A percentile compares a stretch with the other conserved stretches of the same genome.
These are phyloP conservation scores for Aplochiton taeniatus DNA, from an alignment of 2,797 vertebrate species.

Conservation along the genomic window DNA sequence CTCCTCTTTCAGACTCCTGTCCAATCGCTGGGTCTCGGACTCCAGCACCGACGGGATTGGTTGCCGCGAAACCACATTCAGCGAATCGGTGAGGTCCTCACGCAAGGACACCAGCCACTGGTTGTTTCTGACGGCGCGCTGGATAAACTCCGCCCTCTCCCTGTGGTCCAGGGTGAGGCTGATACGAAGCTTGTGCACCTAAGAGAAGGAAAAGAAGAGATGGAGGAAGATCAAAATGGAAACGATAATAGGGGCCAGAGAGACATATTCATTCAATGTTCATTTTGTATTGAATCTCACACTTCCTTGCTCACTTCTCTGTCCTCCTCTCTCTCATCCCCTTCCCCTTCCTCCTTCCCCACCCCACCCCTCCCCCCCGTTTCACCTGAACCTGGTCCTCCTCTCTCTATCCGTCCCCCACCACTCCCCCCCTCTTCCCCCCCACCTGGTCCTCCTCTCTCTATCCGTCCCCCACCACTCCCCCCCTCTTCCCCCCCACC, in stretches of 20 bases:
- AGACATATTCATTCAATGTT: too few relatives aligned
- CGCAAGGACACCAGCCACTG: conserved; percentile 42
- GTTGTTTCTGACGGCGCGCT: conserved; percentile 50
- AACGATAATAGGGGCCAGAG: too few relatives aligned
- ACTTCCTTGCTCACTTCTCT: too few relatives aligned
- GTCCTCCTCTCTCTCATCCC: too few relatives aligned
- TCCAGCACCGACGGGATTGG: conserved; percentile 64
- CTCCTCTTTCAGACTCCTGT: conserved; percentile 70
- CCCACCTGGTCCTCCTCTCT: too few relatives aligned
- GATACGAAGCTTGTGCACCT: conserved; percentile 50
- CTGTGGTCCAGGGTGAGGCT: conserved; percentile 42
- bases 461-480: neutral
- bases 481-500: too few relatives aligned
- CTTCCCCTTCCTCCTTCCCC: too few relatives aligned
- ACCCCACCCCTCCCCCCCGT: too few relatives aligned
- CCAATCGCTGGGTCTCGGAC: conserved; percentile 70
- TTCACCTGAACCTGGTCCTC: too few relatives aligned
- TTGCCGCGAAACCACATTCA: conserved; percentile 52
- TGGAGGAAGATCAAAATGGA: neutral
- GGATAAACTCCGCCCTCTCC: conserved; percentile 47
- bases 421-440: too few relatives aligned
- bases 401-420: too few relatives aligned
- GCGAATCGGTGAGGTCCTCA: conserved; percentile 50
- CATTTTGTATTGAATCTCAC: too few relatives aligned
- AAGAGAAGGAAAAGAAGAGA: neutral